A percentile compares a stretch with the other conserved stretches of the same genome.
These are phyloP conservation scores for Nibea coibor DNA, from an alignment of 2,113 vertebrate species.

Conservation along the genomic window DNA sequence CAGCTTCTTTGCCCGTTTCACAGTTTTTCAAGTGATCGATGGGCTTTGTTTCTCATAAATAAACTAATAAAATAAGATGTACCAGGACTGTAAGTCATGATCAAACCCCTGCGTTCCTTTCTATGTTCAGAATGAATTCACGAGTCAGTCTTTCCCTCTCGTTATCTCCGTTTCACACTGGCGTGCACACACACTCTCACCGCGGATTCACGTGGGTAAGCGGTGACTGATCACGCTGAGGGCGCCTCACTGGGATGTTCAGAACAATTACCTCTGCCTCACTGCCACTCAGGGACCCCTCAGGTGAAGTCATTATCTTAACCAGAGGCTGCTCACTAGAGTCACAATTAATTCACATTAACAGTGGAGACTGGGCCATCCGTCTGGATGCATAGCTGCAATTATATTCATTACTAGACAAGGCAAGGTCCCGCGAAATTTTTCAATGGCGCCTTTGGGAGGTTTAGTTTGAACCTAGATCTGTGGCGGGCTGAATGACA, in stretches of 20 bases:
- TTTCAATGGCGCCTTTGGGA: not conserved
- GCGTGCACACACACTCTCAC: slow-evolving; percentile 21
- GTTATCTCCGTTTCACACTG: slow-evolving; percentile 24
- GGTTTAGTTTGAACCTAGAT: not conserved
- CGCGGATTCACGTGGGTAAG: slow-evolving; percentile 10
- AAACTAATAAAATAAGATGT: not conserved
- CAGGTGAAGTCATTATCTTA: slow-evolving; percentile 80
- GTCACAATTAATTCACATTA: slow-evolving; percentile 76
- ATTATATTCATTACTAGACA: slow-evolving; percentile 55
- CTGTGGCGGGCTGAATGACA: too few relatives aligned
- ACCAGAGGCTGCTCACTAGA: slow-evolving; percentile 67
- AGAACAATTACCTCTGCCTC: slow-evolving; percentile 78
- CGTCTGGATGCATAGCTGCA: slow-evolving; percentile 43
- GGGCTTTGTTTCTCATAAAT: not conserved
- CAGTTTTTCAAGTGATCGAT: not conserved
- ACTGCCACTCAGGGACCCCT: slow-evolving; percentile 73
- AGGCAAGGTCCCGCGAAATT: slow-evolving; percentile 8
- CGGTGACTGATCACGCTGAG: slow-evolving; percentile 62
- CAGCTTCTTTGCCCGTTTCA: not conserved
- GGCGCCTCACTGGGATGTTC: slow-evolving; percentile 79
- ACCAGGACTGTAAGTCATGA: not conserved
- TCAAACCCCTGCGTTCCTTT: not conserved
- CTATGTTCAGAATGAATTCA: slow-evolving; percentile 23
- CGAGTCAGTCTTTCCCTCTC: slow-evolving; percentile 26
- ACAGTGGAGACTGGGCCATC: slow-evolving; percentile 48